These are phyloP conservation scores for Epizoanthus illoricatus DNA, from an alignment of 92 coral and sea anemone genomes.

Conservation along the genomic window DNA sequence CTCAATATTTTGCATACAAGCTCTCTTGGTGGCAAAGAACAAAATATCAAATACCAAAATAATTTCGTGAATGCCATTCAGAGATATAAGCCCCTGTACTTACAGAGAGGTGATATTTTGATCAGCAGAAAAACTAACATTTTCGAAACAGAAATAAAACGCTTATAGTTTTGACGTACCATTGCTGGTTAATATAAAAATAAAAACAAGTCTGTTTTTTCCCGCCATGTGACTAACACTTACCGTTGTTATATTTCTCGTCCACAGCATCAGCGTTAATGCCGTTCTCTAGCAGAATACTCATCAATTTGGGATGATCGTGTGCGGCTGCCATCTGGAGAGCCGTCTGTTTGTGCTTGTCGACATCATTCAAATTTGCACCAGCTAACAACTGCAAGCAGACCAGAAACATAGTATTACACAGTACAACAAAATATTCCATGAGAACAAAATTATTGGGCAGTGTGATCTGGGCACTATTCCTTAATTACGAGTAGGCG, in stretches of 20 bases:
- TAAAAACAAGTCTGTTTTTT: too few relatives aligned
- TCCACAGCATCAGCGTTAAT: conserved; percentile 79
- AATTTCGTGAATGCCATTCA: too few relatives aligned
- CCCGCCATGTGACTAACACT: neutral
- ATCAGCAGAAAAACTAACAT: too few relatives aligned
- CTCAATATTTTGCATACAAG: too few relatives aligned
- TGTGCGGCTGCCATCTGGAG: conserved; percentile 89
- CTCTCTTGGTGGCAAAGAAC: too few relatives aligned
- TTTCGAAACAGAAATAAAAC: too few relatives aligned
- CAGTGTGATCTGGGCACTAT: neutral
- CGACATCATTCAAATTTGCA: conserved; percentile 75
- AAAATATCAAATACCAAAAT: too few relatives aligned
- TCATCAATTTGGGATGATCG: conserved; percentile 69
- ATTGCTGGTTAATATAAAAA: too few relatives aligned
- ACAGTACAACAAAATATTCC: too few relatives aligned
- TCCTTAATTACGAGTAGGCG: neutral
- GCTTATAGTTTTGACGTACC: too few relatives aligned
- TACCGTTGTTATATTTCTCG: conserved; percentile 89
- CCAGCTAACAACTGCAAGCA: conserved; percentile 79
- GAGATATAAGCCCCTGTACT: too few relatives aligned
- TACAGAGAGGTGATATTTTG: too few relatives aligned
- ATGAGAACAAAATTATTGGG: neutral
- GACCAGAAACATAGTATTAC: neutral
- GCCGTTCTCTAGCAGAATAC: conserved; percentile 78
- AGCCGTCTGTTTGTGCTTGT: conserved; percentile 84